phyloP scores from a whole-genome alignment of 2,113 vertebrate species.

The Sinosuthora webbiana region DNA sequence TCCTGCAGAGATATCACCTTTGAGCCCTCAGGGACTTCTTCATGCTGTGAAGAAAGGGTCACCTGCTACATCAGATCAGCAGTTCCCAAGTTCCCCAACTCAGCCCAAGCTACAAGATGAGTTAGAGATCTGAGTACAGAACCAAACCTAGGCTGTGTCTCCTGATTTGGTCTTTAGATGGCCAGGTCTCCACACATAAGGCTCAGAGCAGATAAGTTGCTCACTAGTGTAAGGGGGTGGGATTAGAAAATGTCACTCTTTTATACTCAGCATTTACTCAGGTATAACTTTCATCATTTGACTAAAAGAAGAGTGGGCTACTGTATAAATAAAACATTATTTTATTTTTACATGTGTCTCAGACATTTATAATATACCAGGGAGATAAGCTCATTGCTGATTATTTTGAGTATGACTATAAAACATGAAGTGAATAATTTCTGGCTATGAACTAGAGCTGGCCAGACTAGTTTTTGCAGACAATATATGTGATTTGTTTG shows the following conservation, averaged over 20 bases:
- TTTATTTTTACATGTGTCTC: not conserved
- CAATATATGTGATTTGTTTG: not conserved
- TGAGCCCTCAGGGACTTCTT: not conserved
- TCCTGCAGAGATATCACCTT: not conserved
- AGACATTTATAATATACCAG: not conserved
- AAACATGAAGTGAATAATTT: not conserved
- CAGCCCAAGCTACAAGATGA: not conserved
- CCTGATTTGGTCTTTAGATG: not conserved
- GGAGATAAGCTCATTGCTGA: not conserved
- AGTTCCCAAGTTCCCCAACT: not conserved
- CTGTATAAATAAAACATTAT: not conserved
- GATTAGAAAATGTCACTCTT: not conserved
- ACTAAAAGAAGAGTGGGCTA: not conserved
- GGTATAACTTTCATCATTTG: not conserved
- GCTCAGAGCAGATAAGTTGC: not conserved
- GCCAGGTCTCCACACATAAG: not conserved
- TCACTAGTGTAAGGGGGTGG: fast-evolving
- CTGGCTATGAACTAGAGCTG: not conserved
- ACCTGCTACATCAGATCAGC: not conserved
- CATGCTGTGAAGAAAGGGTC: not conserved
- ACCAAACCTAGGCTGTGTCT: not conserved
- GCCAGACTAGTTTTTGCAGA: not conserved
- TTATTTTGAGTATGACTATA: not conserved
- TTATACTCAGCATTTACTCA: not conserved
- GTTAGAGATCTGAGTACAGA: not conserved